Percentiles rank a stretch among this genome's conserved stretches.
phyloP scores from a whole-genome alignment of 2,888 invertebrate genomes.

The Agriotes lineatus region DNA sequence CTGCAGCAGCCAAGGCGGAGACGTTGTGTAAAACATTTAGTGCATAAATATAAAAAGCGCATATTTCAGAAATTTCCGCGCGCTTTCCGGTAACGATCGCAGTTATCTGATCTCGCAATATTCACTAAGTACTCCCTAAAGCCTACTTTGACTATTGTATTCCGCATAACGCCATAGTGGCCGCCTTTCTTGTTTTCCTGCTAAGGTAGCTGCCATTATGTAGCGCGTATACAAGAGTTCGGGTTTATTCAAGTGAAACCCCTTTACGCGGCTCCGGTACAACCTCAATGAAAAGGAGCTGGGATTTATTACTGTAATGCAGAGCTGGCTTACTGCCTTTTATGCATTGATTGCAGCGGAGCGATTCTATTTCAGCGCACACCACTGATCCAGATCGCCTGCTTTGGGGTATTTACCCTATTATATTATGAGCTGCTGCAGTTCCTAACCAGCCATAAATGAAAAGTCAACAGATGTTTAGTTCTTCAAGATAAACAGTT shows the following conservation, averaged over 20 bases:
- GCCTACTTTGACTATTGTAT: constrained; percentile 27
- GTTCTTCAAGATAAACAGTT: too few relatives aligned
- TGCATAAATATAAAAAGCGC: background rate
- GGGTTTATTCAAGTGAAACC: constrained; percentile 16
- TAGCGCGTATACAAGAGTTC: constrained; percentile 12
- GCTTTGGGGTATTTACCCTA: background rate
- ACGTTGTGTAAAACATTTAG: background rate
- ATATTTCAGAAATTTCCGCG: background rate
- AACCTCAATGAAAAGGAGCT: constrained; percentile 10
- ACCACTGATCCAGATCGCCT: background rate
- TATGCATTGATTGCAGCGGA: constrained; percentile 21
- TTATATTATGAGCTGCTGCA: background rate
- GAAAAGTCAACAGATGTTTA: background rate
- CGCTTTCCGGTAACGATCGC: constrained; percentile 4
- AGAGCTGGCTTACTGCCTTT: constrained; percentile 16
- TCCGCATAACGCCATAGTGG: background rate
- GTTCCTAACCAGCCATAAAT: background rate
- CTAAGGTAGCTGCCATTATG: constrained; percentile 11
- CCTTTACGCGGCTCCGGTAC: constrained; percentile 6
- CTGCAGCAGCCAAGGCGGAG: too few relatives aligned
- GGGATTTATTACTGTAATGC: constrained; percentile 25
- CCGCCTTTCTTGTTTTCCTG: constrained; percentile 24
- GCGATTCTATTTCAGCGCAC: background rate
- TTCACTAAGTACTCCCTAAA: constrained; percentile 22
- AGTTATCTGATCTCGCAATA: constrained; percentile 23